Evolutionary conservation across 2,888 invertebrate genomes (phyloP).

Genomic region (Sesia apiformis): DNA sequence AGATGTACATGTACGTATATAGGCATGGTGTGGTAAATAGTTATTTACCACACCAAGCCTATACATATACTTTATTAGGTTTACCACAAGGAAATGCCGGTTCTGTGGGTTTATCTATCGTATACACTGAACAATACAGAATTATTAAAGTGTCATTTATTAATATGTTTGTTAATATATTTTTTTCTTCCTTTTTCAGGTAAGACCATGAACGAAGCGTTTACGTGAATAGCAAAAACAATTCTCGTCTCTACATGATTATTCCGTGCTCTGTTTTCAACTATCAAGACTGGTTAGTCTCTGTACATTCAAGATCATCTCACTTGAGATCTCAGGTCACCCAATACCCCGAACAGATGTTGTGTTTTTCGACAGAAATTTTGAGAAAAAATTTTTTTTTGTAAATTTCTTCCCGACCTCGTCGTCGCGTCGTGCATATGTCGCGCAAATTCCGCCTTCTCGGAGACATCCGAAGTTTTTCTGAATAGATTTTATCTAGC

Average conservation of each 20-base stretch:
- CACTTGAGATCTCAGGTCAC: slow-evolving; percentile 49
- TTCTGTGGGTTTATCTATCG: too few relatives aligned
- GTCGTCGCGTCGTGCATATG: slow-evolving; percentile 29
- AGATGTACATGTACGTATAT: too few relatives aligned
- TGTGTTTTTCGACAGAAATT: slow-evolving; percentile 28
- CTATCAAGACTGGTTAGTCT: background rate
- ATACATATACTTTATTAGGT: too few relatives aligned
- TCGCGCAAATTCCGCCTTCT: slow-evolving; percentile 13
- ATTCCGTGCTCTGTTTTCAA: background rate
- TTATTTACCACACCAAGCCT: too few relatives aligned
- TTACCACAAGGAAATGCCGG: too few relatives aligned
- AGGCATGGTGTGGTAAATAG: too few relatives aligned
- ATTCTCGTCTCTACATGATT: background rate
- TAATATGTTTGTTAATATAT: too few relatives aligned
- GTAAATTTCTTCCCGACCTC: slow-evolving; percentile 18
- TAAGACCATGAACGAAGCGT: too few relatives aligned
- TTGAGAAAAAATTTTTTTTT: slow-evolving; percentile 31
- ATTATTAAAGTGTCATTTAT: too few relatives aligned
- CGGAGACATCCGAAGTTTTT: background rate
- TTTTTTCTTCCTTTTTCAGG: too few relatives aligned
- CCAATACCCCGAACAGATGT: slow-evolving; percentile 61
- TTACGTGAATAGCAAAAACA: too few relatives aligned
- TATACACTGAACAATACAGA: too few relatives aligned
- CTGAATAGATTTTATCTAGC: background rate
- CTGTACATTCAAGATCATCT: slow-evolving; percentile 24